Conservation (phyloP, 2,888 invertebrate genomes). For the Argynnis bischoffii region DNA sequence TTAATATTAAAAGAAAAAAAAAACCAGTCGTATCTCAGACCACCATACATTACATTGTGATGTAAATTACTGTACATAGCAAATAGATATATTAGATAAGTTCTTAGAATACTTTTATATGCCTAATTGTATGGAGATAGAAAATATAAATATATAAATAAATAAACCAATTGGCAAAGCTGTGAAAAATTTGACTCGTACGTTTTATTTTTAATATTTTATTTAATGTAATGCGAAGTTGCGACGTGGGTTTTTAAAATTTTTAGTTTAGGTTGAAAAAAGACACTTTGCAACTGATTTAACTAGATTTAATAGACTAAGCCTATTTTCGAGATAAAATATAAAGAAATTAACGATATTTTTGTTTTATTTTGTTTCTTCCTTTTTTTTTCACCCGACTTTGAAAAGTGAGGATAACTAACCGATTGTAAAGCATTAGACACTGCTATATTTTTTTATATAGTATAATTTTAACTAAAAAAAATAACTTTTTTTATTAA, state of each 20-base stretch:
- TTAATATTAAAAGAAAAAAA: conserved; percentile 5
- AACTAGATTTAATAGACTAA: conserved; percentile 67
- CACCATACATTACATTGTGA: conserved; percentile 70
- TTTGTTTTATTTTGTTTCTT: conserved; percentile 40
- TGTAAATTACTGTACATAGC: conserved; percentile 81
- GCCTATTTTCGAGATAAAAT: conserved; percentile 78
- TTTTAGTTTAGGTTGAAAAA: conserved; percentile 37
- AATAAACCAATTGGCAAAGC: conserved; percentile 54
- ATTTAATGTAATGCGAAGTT: conserved; percentile 68
- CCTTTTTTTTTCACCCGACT: background rate
- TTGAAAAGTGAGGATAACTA: background rate
- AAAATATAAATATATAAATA: conserved; percentile 57
- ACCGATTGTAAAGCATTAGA: no score
- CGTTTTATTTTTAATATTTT: conserved; percentile 59
- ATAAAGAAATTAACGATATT: conserved; percentile 55
- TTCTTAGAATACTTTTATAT: conserved; percentile 17
- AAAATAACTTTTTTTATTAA: no score
- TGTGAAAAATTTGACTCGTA: conserved; percentile 59
- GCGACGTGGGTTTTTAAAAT: conserved; percentile 57
- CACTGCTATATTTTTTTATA: background rate
- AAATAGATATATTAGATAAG: conserved; percentile 61
- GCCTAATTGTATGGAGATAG: conserved; percentile 32
- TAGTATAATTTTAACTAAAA: no score
- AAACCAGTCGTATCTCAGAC: conserved; percentile 46
- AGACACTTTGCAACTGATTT: conserved; percentile 63